Evolutionary conservation across 1,140 invertebrate species (phyloP), one percentile per base, ranked within the genome.

Genomic region (Bombus pascuorum): DNA sequence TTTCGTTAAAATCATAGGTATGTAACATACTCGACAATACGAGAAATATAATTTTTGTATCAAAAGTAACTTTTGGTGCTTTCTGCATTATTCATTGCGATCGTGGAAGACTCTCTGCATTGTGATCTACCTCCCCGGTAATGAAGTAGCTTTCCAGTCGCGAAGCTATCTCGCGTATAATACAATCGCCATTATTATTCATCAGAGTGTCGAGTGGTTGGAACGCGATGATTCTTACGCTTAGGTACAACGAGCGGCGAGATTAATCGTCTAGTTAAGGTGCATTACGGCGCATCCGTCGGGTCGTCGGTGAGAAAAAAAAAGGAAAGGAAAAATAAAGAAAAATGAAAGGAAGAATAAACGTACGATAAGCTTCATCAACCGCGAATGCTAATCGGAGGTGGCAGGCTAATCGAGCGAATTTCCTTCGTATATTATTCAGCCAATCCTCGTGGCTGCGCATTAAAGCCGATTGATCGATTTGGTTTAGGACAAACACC

Each of bases 221-320:
- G 62, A 53, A 82, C 72, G 77, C 84, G 66, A 86, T 71, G 87
- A 89, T 85, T 71, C 75, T 59, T 81, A 42, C 79, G 65, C 81
- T 89, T 89, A 86, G 76, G 32, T 83, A 72, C 44, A 89, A 76
- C 80, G 53, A 78, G 44, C 70, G 44, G 34, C 32, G 66, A 89
- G 88, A 89, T 89, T 89, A 89, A 89, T 89, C 88, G 88, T 32
- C 84, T 53, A 66, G 79, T 89, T 88, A 86, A 79, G 86, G 70
- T 70, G 71, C 77, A 83, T 89, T 86, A 87, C 75, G 65, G 71
- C 75, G 80, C 80, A 81, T 89, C 88, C 80, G 84, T 70, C 44
- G 81, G 57, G 22, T 59, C 78, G 70, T 44, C 75, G 62, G 3
- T 10, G 32, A 39, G 22, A 13, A 44, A 32, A 25, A 37, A 34